phyloP scores from a whole-genome alignment of 2,888 invertebrate species.

The Junonia oenone region DNA sequence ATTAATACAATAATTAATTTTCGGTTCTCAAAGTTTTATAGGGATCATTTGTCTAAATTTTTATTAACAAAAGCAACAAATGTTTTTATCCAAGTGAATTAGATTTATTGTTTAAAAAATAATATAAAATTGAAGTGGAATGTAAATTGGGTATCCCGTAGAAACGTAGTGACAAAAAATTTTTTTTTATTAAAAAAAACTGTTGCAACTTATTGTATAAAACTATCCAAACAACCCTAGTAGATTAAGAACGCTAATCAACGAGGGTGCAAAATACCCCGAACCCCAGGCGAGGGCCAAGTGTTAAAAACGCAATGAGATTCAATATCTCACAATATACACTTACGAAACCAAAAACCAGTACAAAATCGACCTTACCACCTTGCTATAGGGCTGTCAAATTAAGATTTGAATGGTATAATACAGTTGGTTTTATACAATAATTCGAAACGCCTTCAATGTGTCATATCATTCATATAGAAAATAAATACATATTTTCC shows the following conservation, averaged over 20 bases:
- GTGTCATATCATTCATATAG: conserved; percentile 76
- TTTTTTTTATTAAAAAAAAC: background rate
- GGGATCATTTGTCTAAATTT: too few species aligned
- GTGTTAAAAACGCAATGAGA: conserved; percentile 78
- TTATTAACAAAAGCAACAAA: too few species aligned
- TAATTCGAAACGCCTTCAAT: conserved; percentile 77
- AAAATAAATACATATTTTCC: conserved; percentile 74
- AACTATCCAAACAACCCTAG: conserved; percentile 55
- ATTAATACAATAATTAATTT: too few species aligned
- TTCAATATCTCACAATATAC: conserved; percentile 46
- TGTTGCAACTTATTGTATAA: conserved; percentile 33
- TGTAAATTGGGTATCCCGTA: too few species aligned
- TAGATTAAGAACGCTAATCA: conserved; percentile 76
- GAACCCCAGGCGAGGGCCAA: conserved; percentile 56
- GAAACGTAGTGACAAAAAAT: too few species aligned
- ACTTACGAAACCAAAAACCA: conserved; percentile 16
- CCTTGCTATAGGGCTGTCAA: conserved; percentile 23
- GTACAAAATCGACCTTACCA: conserved; percentile 33
- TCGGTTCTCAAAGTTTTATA: too few species aligned
- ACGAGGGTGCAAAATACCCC: conserved; percentile 72
- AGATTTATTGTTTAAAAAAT: too few species aligned
- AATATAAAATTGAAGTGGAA: too few species aligned
- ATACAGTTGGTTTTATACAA: conserved; percentile 31
- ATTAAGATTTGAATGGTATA: conserved; percentile 5
- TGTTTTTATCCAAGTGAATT: too few species aligned